Evolutionary conservation across 2,113 vertebrate genomes (phyloP), one percentile per base, ranked within the genome.

Genomic region (Typhlomys cinereus): DNA sequence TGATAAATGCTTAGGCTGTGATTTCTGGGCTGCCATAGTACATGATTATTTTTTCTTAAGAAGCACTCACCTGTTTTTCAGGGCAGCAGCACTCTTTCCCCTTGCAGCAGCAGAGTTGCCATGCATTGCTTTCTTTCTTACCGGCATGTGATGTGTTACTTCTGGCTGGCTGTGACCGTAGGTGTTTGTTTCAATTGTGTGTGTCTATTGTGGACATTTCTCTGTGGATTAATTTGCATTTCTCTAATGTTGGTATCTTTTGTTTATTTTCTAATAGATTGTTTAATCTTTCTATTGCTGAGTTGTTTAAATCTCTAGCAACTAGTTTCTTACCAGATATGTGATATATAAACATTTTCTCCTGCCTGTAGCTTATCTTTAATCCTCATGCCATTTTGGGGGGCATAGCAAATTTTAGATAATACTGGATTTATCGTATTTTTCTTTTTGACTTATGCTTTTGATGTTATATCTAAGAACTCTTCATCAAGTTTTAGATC

Each of bases 161-260:
- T 36, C n/a, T 41, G 85, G 61, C 76, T 50, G 86, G 34, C 39
- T 52, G 23, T 76, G 66, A 46, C 44, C 11, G 7, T 89, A 44
- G n/a, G 11, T 82, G 20, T 12, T 34, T 29, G n/a, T 39, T 78
- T 78, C 52, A 57, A 57, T 52, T 59, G 39, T 10, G 27, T 14
- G 23, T 79, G 54, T 14, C 9, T 44, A 5, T n/a, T 74, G 29
- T 13, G 64, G 57, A 36, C 46, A 8, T 31, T n/a, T 92, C 70
- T 71, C 41, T 39, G 4, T 71, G 34, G 36, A 36, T 73, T 87
- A 36, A 2, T 71, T 76, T 59, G 59, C 4, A 48, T 87, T 71
- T n/a, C 36, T 70, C 41, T 92, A 44, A 46, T 62, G 36, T 81
- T 48, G 76, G 64, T 92, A 11, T 89, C 69, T 86, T 89, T 89